A percentile compares a stretch with the other conserved stretches of the same genome.
Evolutionary conservation across 2,113 vertebrate species (phyloP).

Genomic region (Leptobrachium ailaonicum): DNA sequence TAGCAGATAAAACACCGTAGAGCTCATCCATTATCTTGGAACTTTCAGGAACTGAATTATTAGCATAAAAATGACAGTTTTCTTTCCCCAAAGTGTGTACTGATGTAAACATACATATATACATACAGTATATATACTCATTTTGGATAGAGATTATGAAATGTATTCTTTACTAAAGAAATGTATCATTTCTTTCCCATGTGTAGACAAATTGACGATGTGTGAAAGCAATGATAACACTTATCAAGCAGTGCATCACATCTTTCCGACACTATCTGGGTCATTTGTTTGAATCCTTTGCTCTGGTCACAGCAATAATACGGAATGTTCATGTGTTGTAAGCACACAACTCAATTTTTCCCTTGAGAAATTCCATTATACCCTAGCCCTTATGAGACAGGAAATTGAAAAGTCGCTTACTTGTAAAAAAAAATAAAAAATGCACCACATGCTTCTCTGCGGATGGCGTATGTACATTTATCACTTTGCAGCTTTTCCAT

Average conservation of each 20-base stretch:
- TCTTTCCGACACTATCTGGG: slow-evolving; percentile 18
- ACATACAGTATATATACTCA: too few relatives aligned
- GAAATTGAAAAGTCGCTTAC: slow-evolving; percentile 43
- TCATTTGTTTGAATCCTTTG: slow-evolving; percentile 33
- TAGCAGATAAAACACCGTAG: too few relatives aligned
- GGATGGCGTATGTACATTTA: slow-evolving; percentile 32
- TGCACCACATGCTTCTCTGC: slow-evolving; percentile 24
- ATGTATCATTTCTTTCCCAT: not conserved
- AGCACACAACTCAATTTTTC: slow-evolving; percentile 40
- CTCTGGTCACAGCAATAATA: slow-evolving; percentile 31
- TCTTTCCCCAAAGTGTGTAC: too few relatives aligned
- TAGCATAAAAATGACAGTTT: too few relatives aligned
- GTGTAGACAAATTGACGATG: slow-evolving; percentile 5
- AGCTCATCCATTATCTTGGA: too few relatives aligned
- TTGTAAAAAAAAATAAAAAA: slow-evolving; percentile 15
- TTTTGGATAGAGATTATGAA: not conserved
- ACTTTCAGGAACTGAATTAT: too few relatives aligned
- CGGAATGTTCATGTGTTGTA: slow-evolving; percentile 37
- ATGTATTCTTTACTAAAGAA: not conserved
- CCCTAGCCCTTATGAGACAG: slow-evolving; percentile 33
- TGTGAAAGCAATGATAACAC: slow-evolving; percentile 23
- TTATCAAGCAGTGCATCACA: slow-evolving; percentile 39
- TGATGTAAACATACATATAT: not conserved
- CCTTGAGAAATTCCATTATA: slow-evolving; percentile 42
- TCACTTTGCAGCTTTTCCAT: slow-evolving; percentile 18